phyloP scores from a whole-genome alignment of 2,888 invertebrate genomes.

The Drosophila helvetica region DNA sequence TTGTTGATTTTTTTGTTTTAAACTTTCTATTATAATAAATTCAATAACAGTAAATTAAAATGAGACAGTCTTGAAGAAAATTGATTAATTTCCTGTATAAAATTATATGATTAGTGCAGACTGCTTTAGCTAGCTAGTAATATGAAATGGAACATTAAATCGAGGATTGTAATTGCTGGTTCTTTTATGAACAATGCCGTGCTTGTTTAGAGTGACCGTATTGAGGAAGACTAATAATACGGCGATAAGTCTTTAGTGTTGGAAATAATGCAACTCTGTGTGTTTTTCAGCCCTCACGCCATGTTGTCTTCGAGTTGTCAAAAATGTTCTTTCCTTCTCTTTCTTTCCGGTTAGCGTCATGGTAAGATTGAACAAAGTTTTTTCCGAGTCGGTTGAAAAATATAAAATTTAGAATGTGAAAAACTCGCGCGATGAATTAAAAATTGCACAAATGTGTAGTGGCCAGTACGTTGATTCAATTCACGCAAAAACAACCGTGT shows the following conservation, averaged over 20 bases:
- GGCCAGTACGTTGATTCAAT: constrained; percentile 25
- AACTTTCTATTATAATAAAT: too few species aligned
- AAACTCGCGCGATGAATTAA: constrained; percentile 53
- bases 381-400: constrained; percentile 61
- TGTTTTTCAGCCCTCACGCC: constrained; percentile 54
- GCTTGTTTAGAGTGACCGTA: background rate
- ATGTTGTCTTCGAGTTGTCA: constrained; percentile 64
- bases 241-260: background rate
- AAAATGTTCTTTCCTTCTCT: constrained; percentile 76
- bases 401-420: constrained; percentile 63
- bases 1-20: too few species aligned
- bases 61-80: too few species aligned
- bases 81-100: too few species aligned
- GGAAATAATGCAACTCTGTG: constrained; percentile 48
- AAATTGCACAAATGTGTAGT: constrained; percentile 11
- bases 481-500: background rate
- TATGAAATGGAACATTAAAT: background rate
- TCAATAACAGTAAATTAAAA: too few species aligned
- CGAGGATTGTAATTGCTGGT: background rate
- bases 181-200: too few species aligned
- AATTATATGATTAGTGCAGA: too few species aligned
- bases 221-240: background rate
- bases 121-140: background rate
- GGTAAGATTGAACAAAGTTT: constrained; percentile 78
- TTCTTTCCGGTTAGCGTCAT: constrained; percentile 84